A percentile compares a stretch with the other conserved stretches of the same genome.
These are phyloP conservation scores for Lonchura striata DNA, from an alignment of 2,113 vertebrate genomes.

Conservation along the genomic window DNA sequence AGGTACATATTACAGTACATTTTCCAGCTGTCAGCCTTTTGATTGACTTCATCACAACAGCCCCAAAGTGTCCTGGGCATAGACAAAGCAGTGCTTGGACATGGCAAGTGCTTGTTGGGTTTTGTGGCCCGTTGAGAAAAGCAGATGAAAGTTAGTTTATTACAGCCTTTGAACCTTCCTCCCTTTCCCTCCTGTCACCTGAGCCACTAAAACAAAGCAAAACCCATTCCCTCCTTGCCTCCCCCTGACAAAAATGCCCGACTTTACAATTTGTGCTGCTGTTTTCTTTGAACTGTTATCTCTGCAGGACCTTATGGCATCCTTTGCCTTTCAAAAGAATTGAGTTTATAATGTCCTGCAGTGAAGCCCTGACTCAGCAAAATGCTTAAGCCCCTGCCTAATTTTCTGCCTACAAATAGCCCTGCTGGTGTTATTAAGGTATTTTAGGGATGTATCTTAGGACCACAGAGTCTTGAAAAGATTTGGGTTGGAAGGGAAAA, in stretches of 20 bases:
- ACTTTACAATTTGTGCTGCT: not conserved
- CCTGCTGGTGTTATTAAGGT: not conserved
- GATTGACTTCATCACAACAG: not conserved
- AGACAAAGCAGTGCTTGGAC: not conserved
- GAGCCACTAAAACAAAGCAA: not conserved
- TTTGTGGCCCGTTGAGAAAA: conserved; percentile 9
- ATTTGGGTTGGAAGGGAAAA: not conserved
- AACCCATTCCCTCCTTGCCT: not conserved
- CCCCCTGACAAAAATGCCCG: not conserved
- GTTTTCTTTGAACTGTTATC: conserved; percentile 26
- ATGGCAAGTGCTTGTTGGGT: not conserved
- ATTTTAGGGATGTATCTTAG: not conserved
- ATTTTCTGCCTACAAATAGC: not conserved
- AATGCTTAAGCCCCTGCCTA: not conserved
- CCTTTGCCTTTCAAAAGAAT: not conserved
- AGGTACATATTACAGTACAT: not conserved
- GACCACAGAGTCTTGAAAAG: not conserved
- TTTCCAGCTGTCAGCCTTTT: not conserved
- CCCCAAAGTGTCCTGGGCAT: not conserved
- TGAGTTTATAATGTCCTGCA: not conserved
- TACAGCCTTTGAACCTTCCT: conserved; percentile 29
- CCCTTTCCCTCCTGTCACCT: conserved; percentile 38
- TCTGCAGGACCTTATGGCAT: not conserved
- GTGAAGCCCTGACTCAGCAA: not conserved
- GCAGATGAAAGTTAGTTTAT: conserved; percentile 45